phyloP scores from a whole-genome alignment of 2,797 vertebrate genomes.

The Sebastes diploproa region DNA sequence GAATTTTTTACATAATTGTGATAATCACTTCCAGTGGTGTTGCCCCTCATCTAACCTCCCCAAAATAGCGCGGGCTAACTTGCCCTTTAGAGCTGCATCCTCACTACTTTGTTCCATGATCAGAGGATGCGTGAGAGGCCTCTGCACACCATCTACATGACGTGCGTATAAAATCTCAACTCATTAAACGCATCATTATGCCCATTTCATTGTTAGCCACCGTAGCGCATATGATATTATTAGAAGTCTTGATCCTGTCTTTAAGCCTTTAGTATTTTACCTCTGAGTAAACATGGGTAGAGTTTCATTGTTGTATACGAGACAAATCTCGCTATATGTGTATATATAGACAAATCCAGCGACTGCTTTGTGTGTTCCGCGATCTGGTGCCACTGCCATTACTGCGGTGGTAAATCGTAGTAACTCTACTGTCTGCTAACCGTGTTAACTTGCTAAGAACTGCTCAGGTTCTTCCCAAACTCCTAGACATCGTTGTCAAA shows the following conservation, averaged over 20 bases:
- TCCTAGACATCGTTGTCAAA: too few species aligned
- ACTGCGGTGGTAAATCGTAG: too few species aligned
- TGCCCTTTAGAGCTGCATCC: conserved; percentile 30
- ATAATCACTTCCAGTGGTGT: conserved; percentile 45
- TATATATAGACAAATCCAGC: too few species aligned
- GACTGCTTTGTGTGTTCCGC: too few species aligned
- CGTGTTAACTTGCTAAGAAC: too few species aligned
- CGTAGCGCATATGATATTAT: conserved; percentile 17
- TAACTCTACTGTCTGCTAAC: too few species aligned
- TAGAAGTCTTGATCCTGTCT: conserved; percentile 6
- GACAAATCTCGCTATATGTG: too few species aligned
- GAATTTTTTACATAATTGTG: conserved; percentile 50
- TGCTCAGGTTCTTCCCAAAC: too few species aligned
- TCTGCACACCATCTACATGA: neutral
- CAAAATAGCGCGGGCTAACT: conserved; percentile 34
- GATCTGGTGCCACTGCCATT: too few species aligned
- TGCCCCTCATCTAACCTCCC: conserved; percentile 32
- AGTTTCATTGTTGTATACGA: neutral
- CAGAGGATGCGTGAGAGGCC: neutral
- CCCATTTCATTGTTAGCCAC: conserved; percentile 20
- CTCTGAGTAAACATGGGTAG: neutral
- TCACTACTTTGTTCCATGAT: conserved; percentile 16
- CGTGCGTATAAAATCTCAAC: conserved; percentile 17
- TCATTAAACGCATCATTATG: conserved; percentile 25
- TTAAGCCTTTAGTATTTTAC: neutral